Percentiles rank a stretch among this genome's conserved stretches.
Evolutionary conservation across 2,888 invertebrate species (phyloP).

Genomic region (Noctua fimbriata): DNA sequence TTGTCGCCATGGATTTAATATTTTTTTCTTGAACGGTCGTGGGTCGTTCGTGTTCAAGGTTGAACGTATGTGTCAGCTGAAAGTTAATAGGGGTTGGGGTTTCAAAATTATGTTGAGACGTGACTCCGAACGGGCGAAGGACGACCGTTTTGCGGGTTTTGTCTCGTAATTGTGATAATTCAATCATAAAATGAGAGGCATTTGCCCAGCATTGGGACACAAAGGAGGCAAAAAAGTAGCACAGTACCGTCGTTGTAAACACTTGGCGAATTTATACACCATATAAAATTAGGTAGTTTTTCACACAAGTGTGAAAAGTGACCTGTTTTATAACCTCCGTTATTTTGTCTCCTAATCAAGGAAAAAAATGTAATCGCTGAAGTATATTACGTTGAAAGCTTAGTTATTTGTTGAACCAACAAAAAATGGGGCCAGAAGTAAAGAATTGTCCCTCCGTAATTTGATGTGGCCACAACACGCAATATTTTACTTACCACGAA

Average conservation of each 20-base stretch:
- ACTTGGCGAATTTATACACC: not conserved
- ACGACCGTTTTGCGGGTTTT: constrained; percentile 4
- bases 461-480: constrained; percentile 45
- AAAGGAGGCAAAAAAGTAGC: not conserved
- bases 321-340: not conserved
- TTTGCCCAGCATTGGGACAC: not conserved
- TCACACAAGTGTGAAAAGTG: not conserved
- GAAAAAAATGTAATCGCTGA: not conserved
- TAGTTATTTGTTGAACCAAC: constrained; percentile 14
- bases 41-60: constrained; percentile 39
- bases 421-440: constrained; percentile 37
- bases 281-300: not conserved
- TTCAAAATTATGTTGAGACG: constrained; percentile 18
- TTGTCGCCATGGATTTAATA: constrained; percentile 48
- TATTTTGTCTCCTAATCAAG: not conserved
- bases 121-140: not conserved
- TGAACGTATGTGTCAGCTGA: constrained; percentile 29
- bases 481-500: constrained; percentile 46
- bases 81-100: constrained; percentile 4
- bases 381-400: constrained; percentile 34
- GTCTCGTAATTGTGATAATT: constrained; percentile 2
- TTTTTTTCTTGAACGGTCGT: constrained; percentile 37
- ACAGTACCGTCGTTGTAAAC: not conserved
- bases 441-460: constrained; percentile 29
- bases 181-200: not conserved